Base-by-base conservation (phyloP, 2,797 vertebrate genomes). In the Ptychadena robeensis region DNA sequence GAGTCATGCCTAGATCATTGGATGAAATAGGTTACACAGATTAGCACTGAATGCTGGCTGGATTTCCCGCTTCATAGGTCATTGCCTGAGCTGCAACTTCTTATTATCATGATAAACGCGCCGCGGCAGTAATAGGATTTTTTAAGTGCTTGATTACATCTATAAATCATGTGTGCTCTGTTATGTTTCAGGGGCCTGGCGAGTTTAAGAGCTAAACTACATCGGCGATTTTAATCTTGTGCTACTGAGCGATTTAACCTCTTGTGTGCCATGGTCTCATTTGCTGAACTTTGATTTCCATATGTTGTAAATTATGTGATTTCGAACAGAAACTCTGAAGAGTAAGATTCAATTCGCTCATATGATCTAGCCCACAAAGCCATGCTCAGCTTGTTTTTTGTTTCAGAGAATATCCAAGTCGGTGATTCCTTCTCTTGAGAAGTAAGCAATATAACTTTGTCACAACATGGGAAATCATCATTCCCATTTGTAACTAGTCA, bases 101-200 rank as follows among this genome's bases (percentile, higher is more conserved):
- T 65, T 81, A 73, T 81, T 81, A 81, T 81, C 79, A 81, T 81
- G 70, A 73, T 81, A 81, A 81, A 70, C 38, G 4, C 61, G 66
- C 34, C 70, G 37, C 35, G 38, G 71, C 69, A 66, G 70, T 81
- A 81, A 81, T 66, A 73, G 79, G 57, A 30, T 73, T 81, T n/a
- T 73, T 48, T 73, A 81, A 81, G 79, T 65, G 70, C 61, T 81
- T 81, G 70, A 81, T 81, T 81, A 81, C 59, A 65, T 64, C 79
- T 73, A 81, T 81, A 81, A 66, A 81, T 81, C 76, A 79, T 73
- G 70, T 48, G 2, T 64, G 53, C 68, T 9, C 28, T 6, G 35
- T 38, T 63, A 31, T 27, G 2, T 70, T 44, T 57, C 44, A 53
- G 30, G 12, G 59, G 57, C 61, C 79, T 65, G 79, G 31, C 38